Conservation (phyloP, 1,140 invertebrate genomes). For the Cyclargus thomasi region DNA sequence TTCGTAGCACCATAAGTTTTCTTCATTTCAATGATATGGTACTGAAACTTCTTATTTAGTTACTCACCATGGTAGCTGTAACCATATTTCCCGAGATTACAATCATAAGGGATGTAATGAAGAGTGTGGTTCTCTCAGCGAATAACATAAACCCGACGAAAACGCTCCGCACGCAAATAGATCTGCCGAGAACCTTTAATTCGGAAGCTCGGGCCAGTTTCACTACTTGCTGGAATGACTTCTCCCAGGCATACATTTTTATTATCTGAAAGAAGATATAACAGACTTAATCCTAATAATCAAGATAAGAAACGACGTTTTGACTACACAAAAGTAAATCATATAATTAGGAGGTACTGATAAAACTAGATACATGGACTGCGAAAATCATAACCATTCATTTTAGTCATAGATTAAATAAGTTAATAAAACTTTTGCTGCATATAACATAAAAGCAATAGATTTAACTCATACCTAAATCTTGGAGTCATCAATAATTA, state of each 20-base stretch:
- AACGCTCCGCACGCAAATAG: constrained; percentile 78
- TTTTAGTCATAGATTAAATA: too few species aligned
- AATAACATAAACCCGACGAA: constrained; percentile 78
- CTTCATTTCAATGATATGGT: too few species aligned
- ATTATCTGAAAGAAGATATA: constrained; percentile 77
- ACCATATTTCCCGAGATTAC: constrained; percentile 78
- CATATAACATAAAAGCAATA: too few species aligned
- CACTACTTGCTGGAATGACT: constrained; percentile 78
- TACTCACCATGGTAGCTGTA: constrained; percentile 78
- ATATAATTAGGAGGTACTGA: too few species aligned
- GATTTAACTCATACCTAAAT: not conserved
- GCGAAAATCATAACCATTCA: too few species aligned
- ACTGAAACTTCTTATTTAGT: too few species aligned
- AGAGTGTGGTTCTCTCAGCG: constrained; percentile 79
- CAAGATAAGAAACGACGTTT: too few species aligned
- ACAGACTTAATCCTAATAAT: not conserved
- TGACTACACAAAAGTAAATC: too few species aligned
- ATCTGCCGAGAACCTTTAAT: constrained; percentile 74
- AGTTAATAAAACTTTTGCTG: too few species aligned
- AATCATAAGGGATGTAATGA: constrained; percentile 77
- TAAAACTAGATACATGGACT: too few species aligned
- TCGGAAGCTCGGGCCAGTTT: constrained; percentile 76
- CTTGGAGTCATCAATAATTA: not conserved
- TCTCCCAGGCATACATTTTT: constrained; percentile 86
- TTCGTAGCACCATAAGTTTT: too few species aligned